Evolutionary conservation across 2,888 invertebrate genomes (phyloP).

Genomic region (Syrista parreyssii): DNA sequence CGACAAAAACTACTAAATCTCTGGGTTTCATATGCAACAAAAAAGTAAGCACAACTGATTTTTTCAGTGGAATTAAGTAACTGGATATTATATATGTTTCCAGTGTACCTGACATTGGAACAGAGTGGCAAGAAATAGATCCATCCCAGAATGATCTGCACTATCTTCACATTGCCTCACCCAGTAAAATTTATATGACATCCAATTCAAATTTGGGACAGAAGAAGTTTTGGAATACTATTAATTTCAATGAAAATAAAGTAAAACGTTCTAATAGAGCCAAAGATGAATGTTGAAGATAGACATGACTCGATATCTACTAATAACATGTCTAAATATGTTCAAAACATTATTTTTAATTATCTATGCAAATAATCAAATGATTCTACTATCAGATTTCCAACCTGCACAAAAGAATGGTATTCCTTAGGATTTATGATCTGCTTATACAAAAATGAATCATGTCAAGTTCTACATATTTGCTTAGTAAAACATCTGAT

Average conservation of each 20-base stretch:
- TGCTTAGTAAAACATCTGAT: not conserved
- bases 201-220: conserved; percentile 69
- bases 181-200: conserved; percentile 66
- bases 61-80: conserved; percentile 9
- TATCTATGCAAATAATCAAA: conserved; percentile 7
- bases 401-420: conserved; percentile 27
- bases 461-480: not conserved
- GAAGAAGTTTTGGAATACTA: conserved; percentile 72
- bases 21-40: conserved; percentile 69
- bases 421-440: too few species aligned
- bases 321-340: too few species aligned
- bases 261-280: conserved; percentile 52
- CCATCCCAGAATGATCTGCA: conserved; percentile 65
- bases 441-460: too few species aligned
- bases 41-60: conserved; percentile 68
- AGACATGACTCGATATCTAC: too few species aligned
- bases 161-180: conserved; percentile 70
- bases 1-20: conserved; percentile 69
- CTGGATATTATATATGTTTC: conserved; percentile 22
- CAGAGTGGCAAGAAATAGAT: conserved; percentile 69
- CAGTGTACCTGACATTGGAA: conserved; percentile 66
- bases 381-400: conserved; percentile 25
- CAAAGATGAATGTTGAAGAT: conserved; percentile 57
- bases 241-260: conserved; percentile 73
- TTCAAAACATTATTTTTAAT: too few species aligned